phyloP scores from a whole-genome alignment of 2,797 vertebrate genomes.

The Octomys mimax region DNA sequence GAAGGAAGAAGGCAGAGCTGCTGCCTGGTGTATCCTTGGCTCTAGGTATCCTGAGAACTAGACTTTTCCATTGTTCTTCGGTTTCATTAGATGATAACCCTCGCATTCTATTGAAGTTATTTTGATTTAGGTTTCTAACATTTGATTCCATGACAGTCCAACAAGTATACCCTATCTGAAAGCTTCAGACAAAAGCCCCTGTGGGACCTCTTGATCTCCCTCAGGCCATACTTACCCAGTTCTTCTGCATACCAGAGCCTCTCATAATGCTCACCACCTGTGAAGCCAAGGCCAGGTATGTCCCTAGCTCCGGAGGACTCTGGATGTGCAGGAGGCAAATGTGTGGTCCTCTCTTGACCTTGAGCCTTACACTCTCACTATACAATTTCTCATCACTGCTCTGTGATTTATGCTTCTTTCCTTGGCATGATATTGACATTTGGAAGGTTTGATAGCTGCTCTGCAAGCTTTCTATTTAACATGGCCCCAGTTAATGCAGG shows the following conservation, averaged over 20 bases:
- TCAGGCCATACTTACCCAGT: background rate
- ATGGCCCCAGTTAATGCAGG: slow-evolving; percentile 13
- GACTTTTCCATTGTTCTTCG: background rate
- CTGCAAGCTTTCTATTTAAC: slow-evolving; percentile 50
- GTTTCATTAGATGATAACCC: background rate
- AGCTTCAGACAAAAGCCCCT: background rate
- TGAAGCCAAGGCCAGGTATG: background rate
- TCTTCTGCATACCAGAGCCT: background rate
- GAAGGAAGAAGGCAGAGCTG: background rate
- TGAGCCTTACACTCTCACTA: background rate
- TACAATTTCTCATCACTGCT: background rate
- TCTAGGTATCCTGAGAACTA: background rate
- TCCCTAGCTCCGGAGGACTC: background rate
- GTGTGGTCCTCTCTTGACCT: background rate
- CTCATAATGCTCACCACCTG: background rate
- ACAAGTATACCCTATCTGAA: background rate
- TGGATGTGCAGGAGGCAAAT: background rate
- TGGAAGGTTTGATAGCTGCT: slow-evolving; percentile 44
- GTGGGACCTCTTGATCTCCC: background rate
- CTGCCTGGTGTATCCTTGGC: background rate
- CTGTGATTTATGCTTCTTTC: slow-evolving; percentile 52
- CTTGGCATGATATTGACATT: slow-evolving; percentile 56
- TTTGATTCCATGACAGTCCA: background rate
- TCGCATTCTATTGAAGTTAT: background rate
- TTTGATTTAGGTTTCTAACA: background rate